A percentile compares a stretch with the other conserved stretches of the same genome.
Evolutionary conservation across 2,113 vertebrate species (phyloP).

Genomic region (Tylochromis polylepis): DNA sequence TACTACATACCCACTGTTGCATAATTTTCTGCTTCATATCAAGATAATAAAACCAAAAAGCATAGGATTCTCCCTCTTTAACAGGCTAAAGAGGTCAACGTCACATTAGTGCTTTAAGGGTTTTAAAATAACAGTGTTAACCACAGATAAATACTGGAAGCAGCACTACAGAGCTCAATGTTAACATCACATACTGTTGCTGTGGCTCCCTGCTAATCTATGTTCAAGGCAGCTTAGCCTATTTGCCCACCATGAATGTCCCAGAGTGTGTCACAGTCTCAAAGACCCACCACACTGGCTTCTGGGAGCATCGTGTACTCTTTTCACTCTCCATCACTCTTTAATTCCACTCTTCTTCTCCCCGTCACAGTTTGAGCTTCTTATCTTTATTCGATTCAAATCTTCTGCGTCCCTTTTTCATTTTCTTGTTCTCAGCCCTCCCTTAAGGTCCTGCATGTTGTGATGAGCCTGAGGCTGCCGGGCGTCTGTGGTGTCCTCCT

Average conservation of each 20-base stretch:
- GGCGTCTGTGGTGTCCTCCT: constrained; percentile 20
- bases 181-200: neutral
- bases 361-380: constrained; percentile 29
- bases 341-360: neutral
- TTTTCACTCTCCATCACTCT: neutral
- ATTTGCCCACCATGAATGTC: constrained; percentile 11
- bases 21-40: neutral
- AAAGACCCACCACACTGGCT: constrained; percentile 4
- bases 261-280: constrained; percentile 22
- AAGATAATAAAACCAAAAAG: constrained; percentile 32
- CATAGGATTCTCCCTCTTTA: neutral
- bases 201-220: constrained; percentile 21
- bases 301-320: neutral
- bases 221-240: constrained; percentile 31
- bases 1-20: neutral
- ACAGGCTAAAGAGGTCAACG: constrained; percentile 17
- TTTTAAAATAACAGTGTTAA: neutral
- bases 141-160: neutral
- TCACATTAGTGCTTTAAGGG: neutral
- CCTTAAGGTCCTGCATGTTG: constrained; percentile 6
- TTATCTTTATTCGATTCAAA: constrained; percentile 3
- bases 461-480: neutral
- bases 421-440: neutral
- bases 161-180: neutral
- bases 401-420: neutral